Evolutionary conservation across 2,113 vertebrate species (phyloP), one percentile per base, ranked within the genome.

Genomic region (Cyphomyrus plagiostoma): DNA sequence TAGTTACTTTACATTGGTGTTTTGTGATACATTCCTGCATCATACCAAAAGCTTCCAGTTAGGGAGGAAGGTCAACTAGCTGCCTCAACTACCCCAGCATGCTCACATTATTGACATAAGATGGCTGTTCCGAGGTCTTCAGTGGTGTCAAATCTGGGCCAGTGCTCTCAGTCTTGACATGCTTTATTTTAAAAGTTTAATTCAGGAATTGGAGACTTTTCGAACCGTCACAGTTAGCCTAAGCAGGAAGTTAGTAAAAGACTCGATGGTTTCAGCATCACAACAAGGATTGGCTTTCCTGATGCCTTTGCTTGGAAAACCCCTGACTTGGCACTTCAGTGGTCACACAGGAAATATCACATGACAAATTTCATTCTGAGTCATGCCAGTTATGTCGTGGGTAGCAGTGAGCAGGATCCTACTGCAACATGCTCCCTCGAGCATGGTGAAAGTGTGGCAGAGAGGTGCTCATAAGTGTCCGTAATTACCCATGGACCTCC

Each of bases 401-500:
- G 45, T 1, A 84, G 82, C 45, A 45, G 82, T n/a, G 42, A 84
- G 82, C 42, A 84, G 21, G 10, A 13, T 48, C 17, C 13, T 21
- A 23, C 45, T 4, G 2, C 2, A 8, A 7, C 45, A 4, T 10
- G 8, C 82, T n/a, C 82, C 21, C 45, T 13, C 23, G 2, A 42
- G 82, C 45, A 0, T 48, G 45, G 21, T 3, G 23, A 26, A n/a
- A 84, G 82, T 48, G 82, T 84, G 82, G 82, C 23, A n/a, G 48
- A n/a, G 48, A 86, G 85, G n/a, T 86, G 85, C 49, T 86, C 5
- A 0, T 86, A 48, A 86, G 85, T 4, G 21, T 26, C 26, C 46
- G n/a, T 89, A 89, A 89, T 89, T 80, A 89, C 66, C 46, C 66
- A 52, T 13, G 48, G 46, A 45, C 70, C 70, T 21, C 88, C 35